These are phyloP conservation scores for Camponotus floridanus DNA, from an alignment of 1,140 invertebrate genomes.

Conservation along the genomic window DNA sequence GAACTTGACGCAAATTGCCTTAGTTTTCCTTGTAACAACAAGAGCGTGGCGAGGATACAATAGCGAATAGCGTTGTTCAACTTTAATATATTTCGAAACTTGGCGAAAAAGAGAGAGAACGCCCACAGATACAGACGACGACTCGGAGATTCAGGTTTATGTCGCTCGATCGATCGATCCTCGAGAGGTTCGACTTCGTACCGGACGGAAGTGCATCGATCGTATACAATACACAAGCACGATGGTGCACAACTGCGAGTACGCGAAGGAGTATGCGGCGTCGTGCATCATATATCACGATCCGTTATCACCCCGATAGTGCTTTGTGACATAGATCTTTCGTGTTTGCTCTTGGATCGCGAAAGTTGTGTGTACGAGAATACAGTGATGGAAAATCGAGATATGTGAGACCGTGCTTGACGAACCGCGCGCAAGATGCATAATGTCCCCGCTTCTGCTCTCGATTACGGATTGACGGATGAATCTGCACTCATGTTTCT, in stretches of 20 bases:
- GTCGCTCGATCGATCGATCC: slow-evolving; percentile 47
- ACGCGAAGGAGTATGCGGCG: neutral
- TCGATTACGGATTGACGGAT: slow-evolving; percentile 22
- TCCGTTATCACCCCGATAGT: neutral
- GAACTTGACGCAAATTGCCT: slow-evolving; percentile 36
- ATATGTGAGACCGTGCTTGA: slow-evolving; percentile 21
- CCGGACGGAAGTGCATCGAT: slow-evolving; percentile 30
- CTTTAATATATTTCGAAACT: slow-evolving; percentile 48
- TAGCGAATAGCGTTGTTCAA: neutral
- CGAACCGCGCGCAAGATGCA: neutral
- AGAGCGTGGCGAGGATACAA: slow-evolving; percentile 1
- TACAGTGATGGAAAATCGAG: slow-evolving; percentile 39
- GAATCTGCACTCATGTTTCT: neutral
- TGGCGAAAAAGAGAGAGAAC: neutral
- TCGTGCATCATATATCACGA: slow-evolving; percentile 28
- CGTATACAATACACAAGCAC: neutral
- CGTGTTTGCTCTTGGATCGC: slow-evolving; percentile 22
- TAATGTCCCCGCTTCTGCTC: neutral
- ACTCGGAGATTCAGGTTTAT: slow-evolving; percentile 3
- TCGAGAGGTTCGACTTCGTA: slow-evolving; percentile 29
- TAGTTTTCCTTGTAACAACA: slow-evolving; percentile 40
- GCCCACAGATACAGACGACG: too few relatives aligned
- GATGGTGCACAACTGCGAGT: slow-evolving; percentile 15
- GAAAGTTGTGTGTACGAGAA: slow-evolving; percentile 5
- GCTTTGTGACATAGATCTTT: slow-evolving; percentile 35